These are phyloP conservation scores for Cheilosia impressa DNA, from an alignment of 2,888 invertebrate genomes.

Conservation along the genomic window DNA sequence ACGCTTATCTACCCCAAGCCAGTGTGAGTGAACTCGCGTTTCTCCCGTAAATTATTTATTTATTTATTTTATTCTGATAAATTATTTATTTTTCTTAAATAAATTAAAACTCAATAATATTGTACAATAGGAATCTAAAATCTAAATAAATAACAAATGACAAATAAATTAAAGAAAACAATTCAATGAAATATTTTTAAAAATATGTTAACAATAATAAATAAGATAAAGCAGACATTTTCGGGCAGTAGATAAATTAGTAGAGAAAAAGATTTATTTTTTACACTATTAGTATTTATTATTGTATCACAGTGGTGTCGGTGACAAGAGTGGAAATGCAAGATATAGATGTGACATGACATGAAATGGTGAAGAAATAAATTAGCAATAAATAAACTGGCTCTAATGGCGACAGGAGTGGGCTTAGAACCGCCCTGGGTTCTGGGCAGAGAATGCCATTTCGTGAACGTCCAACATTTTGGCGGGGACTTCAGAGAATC, in stretches of 20 bases:
- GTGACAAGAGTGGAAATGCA: slow-evolving; percentile 1
- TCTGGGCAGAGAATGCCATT: slow-evolving; percentile 87
- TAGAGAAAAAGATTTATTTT: slow-evolving; percentile 1
- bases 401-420: slow-evolving; percentile 8
- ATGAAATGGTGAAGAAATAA: slow-evolving; percentile 3
- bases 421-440: slow-evolving; percentile 78
- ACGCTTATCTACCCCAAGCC: not conserved
- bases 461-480: slow-evolving; percentile 85
- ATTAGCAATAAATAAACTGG: slow-evolving; percentile 24
- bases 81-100: slow-evolving; percentile 36
- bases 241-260: slow-evolving; percentile 12
- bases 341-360: slow-evolving; percentile 1
- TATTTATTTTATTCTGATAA: slow-evolving; percentile 21
- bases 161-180: slow-evolving; percentile 32
- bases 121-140: slow-evolving; percentile 42
- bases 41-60: slow-evolving; percentile 49
- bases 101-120: slow-evolving; percentile 22
- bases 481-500: slow-evolving; percentile 84
- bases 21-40: slow-evolving; percentile 14
- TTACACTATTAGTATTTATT: slow-evolving; percentile 33
- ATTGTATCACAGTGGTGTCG: slow-evolving; percentile 68
- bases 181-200: slow-evolving; percentile 26
- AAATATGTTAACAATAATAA: slow-evolving; percentile 50
- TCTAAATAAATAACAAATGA: slow-evolving; percentile 31
- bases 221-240: slow-evolving; percentile 5